Conservation (phyloP, 2,888 invertebrate genomes). For the Lycaena phlaeas region DNA sequence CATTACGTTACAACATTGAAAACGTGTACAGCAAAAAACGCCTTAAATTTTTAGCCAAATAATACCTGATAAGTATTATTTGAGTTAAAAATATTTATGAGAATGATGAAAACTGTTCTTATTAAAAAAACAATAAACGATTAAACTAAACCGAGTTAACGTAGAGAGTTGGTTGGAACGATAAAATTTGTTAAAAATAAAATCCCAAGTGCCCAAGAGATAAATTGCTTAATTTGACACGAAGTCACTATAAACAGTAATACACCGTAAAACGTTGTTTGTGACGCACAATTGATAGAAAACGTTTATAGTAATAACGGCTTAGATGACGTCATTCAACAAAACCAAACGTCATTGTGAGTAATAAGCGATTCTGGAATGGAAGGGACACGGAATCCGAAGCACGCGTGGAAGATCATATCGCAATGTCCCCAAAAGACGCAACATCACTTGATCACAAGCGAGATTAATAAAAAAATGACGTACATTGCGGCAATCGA, state of each 20-base stretch:
- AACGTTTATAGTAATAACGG: conserved; percentile 62
- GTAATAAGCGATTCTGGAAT: conserved; percentile 62
- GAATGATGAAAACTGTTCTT: too few relatives aligned
- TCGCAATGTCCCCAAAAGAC: conserved; percentile 55
- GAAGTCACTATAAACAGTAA: conserved; percentile 31
- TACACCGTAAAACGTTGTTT: conserved; percentile 46
- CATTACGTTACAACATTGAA: too few relatives aligned
- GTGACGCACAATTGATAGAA: conserved; percentile 48
- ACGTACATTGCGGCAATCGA: conserved; percentile 36
- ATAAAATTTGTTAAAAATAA: neutral
- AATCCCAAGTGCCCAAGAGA: conserved; percentile 6
- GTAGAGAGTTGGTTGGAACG: too few relatives aligned
- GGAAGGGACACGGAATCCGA: conserved; percentile 48
- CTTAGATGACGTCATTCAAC: conserved; percentile 42
- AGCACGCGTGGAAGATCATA: conserved; percentile 65
- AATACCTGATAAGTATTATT: too few relatives aligned
- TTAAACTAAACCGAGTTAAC: too few relatives aligned
- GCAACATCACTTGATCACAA: conserved; percentile 31
- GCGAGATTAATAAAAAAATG: conserved; percentile 21
- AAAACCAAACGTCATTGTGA: conserved; percentile 61
- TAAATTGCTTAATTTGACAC: conserved; percentile 23
- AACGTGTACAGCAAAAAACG: too few relatives aligned
- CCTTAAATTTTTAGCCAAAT: too few relatives aligned
- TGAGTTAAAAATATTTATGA: too few relatives aligned
- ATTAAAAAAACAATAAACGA: too few relatives aligned